Conservation (phyloP, 2,113 vertebrate species). For the Diadophis punctatus region DNA sequence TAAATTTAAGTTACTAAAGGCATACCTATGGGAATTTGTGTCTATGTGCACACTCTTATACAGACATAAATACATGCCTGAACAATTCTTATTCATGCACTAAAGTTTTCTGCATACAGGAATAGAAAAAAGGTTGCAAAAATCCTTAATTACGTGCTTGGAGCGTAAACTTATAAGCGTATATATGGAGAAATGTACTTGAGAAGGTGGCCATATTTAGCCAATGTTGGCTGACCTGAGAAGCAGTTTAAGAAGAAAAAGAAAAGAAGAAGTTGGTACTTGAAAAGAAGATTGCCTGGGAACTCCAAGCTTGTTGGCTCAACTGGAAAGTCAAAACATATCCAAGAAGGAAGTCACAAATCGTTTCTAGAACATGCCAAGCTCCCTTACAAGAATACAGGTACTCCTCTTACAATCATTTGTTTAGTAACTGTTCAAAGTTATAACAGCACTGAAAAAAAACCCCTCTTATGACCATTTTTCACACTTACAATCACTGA, state of each 20-base stretch:
- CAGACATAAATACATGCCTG: background rate
- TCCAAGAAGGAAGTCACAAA: background rate
- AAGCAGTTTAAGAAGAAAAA: background rate
- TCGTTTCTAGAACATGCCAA: background rate
- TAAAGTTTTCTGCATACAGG: background rate
- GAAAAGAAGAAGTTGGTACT: background rate
- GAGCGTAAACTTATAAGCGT: background rate
- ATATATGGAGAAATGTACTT: background rate
- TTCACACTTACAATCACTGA: background rate
- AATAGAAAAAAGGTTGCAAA: background rate
- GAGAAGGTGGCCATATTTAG: background rate
- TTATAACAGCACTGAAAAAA: background rate
- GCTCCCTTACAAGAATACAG: background rate
- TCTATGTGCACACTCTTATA: slow-evolving; percentile 27
- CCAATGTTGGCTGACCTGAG: background rate
- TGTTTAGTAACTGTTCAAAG: background rate
- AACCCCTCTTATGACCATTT: background rate
- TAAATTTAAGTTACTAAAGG: background rate
- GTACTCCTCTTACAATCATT: background rate
- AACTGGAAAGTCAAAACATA: background rate
- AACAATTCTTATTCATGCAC: background rate
- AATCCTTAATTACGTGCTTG: background rate
- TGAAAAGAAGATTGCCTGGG: background rate
- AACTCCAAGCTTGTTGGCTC: background rate
- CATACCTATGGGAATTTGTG: background rate